Evolutionary conservation across 2,113 vertebrate species (phyloP), one percentile per base, ranked within the genome.

Genomic region (Lycaon pictus): DNA sequence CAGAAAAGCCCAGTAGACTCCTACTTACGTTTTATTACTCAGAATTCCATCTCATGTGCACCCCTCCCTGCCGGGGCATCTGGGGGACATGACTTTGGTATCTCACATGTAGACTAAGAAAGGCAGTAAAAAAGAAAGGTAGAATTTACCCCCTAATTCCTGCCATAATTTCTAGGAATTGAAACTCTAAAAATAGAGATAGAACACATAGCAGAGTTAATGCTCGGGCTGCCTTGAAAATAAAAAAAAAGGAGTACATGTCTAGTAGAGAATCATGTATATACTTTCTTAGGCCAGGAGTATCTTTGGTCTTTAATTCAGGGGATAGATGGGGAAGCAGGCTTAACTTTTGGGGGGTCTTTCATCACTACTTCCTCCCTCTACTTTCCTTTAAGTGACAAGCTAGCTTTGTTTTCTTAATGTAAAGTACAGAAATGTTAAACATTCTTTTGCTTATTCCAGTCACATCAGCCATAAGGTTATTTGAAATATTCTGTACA

Each of bases 371-470:
- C 20, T 53, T 16, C 53, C 2, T 9, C 17, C 11, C 10, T 8
- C 10, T 22, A 20, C 25, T 80, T 96, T 37, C 20, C 55, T 86
- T 69, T 43, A 69, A 35, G 32, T 69, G 77, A 53, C 62, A 69
- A 84, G 53, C 22, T 53, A 77, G 37, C 53, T 92, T 62, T 88
- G 17, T 88, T 92, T 92, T 62, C 77, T 92, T 95, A 94, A 74
- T 82, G 10, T 58, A 37, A 77, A 69, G n/a, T 77, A n/a, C 35
- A 20, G 10, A 16, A n/a, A 82, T 60, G 7, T 84, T 65, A 72
- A 89, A 92, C 81, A 55, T 58, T 48, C 8, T 62, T 72, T 90
- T 96, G 43, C 80, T 85, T 43, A 77, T 80, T 90, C 80, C 60
- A 25, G 3, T 89, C 51, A 48, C 51, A 11, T 62, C 25, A 79